Conservation (phyloP, 2,888 invertebrate genomes). For the Cremastobaeus sp. region DNA sequence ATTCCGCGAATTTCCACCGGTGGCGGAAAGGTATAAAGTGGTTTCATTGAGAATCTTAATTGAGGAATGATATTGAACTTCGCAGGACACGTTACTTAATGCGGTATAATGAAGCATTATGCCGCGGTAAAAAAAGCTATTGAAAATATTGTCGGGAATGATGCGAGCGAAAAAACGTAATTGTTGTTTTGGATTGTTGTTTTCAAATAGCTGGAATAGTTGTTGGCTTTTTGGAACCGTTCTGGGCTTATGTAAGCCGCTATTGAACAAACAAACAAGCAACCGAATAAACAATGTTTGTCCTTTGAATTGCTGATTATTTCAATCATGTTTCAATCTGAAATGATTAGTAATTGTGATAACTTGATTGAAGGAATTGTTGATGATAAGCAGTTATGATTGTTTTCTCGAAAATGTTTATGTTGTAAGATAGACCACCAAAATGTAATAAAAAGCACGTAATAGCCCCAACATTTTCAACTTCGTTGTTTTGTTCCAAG, state of each 20-base stretch:
- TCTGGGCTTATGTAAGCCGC: no score
- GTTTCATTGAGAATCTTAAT: slow-evolving; percentile 52
- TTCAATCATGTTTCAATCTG: no score
- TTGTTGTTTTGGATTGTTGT: slow-evolving; percentile 20
- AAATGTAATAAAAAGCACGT: neutral
- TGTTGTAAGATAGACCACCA: no score
- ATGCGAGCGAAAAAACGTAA: slow-evolving; percentile 23
- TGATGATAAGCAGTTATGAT: no score
- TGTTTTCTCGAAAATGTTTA: no score
- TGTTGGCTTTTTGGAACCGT: slow-evolving; percentile 24
- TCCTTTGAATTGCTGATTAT: no score
- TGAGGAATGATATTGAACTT: slow-evolving; percentile 41
- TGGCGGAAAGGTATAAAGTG: slow-evolving; percentile 24
- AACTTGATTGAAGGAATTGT: no score
- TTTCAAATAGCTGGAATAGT: slow-evolving; percentile 32
- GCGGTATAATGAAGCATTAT: slow-evolving; percentile 44
- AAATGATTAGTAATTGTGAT: no score
- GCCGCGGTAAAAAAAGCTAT: slow-evolving; percentile 7
- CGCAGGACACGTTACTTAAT: slow-evolving; percentile 8
- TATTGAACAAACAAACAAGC: no score
- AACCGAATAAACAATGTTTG: no score
- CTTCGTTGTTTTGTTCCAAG: no score
- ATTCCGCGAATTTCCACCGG: slow-evolving; percentile 31
- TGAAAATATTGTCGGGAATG: slow-evolving; percentile 8
- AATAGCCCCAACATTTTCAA: neutral